A percentile compares a stretch with the other conserved stretches of the same genome.
These are phyloP conservation scores for Panulirus ornatus DNA, from an alignment of 1,140 invertebrate genomes.

Conservation along the genomic window DNA sequence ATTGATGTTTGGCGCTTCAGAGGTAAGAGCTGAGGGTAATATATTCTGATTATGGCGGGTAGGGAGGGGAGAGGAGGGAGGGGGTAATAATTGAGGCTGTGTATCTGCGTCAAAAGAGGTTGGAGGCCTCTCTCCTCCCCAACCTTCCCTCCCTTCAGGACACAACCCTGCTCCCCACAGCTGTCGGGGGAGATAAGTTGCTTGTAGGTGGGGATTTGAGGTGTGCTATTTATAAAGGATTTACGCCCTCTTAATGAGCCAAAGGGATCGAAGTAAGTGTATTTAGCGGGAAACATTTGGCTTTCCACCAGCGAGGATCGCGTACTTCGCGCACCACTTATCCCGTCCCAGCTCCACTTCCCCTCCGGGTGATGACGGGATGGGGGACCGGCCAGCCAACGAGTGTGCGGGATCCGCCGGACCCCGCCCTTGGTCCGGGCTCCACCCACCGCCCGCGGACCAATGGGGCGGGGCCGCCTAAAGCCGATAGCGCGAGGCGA, in stretches of 20 bases:
- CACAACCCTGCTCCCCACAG: not conserved
- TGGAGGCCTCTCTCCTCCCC: not conserved
- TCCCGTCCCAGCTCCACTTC: slow-evolving; percentile 42
- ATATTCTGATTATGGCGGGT: slow-evolving; percentile 24
- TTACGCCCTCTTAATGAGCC: slow-evolving; percentile 67
- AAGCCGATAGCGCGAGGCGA: slow-evolving; percentile 60
- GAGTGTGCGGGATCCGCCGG: not conserved
- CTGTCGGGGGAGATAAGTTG: slow-evolving; percentile 39
- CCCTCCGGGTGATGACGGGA: slow-evolving; percentile 6
- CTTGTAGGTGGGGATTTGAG: slow-evolving; percentile 53
- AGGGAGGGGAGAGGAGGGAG: not conserved
- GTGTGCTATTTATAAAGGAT: slow-evolving; percentile 66
- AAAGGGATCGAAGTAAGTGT: slow-evolving; percentile 67
- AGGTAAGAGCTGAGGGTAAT: slow-evolving; percentile 27
- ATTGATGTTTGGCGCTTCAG: slow-evolving; percentile 29
- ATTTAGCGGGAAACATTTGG: slow-evolving; percentile 60
- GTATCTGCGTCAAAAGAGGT: no score
- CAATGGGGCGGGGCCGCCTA: slow-evolving; percentile 55
- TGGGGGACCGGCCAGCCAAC: not conserved
- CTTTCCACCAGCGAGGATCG: slow-evolving; percentile 13
- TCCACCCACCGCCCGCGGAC: not conserved
- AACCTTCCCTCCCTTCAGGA: not conserved
- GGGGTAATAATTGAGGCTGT: not conserved
- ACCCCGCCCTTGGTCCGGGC: not conserved
- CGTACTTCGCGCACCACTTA: slow-evolving; percentile 43